Percentiles rank a stretch among this genome's conserved stretches.
These are phyloP conservation scores for Antennarius maculatus DNA, from an alignment of 2,797 vertebrate genomes.

Conservation along the genomic window DNA sequence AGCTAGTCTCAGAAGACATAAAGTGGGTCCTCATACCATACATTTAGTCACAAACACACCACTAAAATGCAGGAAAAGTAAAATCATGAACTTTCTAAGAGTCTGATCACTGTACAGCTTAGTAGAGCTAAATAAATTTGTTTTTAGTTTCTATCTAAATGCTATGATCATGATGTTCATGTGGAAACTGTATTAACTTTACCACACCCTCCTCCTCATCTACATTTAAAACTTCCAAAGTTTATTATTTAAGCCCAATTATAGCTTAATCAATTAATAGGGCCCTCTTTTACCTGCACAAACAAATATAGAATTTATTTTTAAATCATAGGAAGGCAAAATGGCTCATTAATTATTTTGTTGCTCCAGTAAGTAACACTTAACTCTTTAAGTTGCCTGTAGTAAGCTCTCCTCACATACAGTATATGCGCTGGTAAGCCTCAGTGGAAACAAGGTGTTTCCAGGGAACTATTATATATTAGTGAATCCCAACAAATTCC, in stretches of 20 bases:
- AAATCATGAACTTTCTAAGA: constrained; percentile 42
- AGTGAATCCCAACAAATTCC: constrained; percentile 11
- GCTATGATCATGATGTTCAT: constrained; percentile 41
- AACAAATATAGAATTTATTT: constrained; percentile 17
- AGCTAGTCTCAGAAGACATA: constrained; percentile 59
- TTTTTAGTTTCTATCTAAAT: constrained; percentile 31
- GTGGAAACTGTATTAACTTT: constrained; percentile 46
- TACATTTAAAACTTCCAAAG: constrained; percentile 30
- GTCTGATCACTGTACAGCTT: constrained; percentile 34
- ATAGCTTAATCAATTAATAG: constrained; percentile 49
- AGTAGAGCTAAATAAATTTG: constrained; percentile 58
- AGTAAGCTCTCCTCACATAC: constrained; percentile 1
- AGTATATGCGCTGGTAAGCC: not conserved
- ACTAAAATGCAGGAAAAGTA: constrained; percentile 26
- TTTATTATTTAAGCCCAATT: constrained; percentile 69
- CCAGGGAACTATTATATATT: constrained; percentile 25
- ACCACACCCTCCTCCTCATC: constrained; percentile 7
- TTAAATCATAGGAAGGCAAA: constrained; percentile 13
- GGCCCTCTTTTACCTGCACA: constrained; percentile 30
- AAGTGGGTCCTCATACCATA: constrained; percentile 67
- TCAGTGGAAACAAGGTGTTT: constrained; percentile 19
- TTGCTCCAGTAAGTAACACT: constrained; percentile 39
- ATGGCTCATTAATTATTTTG: constrained; percentile 50
- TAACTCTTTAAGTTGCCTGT: constrained; percentile 21
- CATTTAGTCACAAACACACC: constrained; percentile 46